phyloP scores from a whole-genome alignment of 2,888 invertebrate species.

The Cantharis flavilabris region DNA sequence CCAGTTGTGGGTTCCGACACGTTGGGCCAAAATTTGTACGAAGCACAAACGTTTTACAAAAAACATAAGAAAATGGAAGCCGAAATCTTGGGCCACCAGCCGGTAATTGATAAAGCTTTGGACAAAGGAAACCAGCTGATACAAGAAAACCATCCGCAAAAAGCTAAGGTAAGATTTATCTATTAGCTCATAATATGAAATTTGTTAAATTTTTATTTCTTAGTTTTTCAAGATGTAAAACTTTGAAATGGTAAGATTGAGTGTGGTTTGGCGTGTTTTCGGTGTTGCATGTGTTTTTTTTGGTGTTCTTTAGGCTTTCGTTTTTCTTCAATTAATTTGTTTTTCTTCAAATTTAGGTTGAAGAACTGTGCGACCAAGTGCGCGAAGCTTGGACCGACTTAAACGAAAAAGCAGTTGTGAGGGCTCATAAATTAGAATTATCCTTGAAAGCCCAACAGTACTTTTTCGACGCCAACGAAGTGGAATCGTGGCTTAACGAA shows the following conservation, averaged over 20 bases:
- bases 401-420: constrained; percentile 69
- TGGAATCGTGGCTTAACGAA: constrained; percentile 92
- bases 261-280: not conserved
- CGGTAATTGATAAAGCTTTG: constrained; percentile 81
- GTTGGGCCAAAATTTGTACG: constrained; percentile 84
- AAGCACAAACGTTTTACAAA: constrained; percentile 89
- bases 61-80: constrained; percentile 92
- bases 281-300: not conserved
- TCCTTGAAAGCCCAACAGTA: constrained; percentile 91
- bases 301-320: not conserved
- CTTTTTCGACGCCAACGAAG: constrained; percentile 87
- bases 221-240: not conserved
- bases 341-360: constrained; percentile 60
- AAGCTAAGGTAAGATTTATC: constrained; percentile 63
- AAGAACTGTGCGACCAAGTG: constrained; percentile 73
- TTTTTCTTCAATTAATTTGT: not conserved
- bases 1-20: constrained; percentile 77
- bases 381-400: constrained; percentile 76
- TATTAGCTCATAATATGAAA: not conserved
- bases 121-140: constrained; percentile 77
- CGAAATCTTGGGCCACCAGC: constrained; percentile 85
- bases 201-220: not conserved
- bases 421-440: constrained; percentile 79
- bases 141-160: constrained; percentile 79
- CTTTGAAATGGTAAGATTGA: not conserved